Conservation (phyloP, 1,140 invertebrate species). For the Chymomyza costata region DNA sequence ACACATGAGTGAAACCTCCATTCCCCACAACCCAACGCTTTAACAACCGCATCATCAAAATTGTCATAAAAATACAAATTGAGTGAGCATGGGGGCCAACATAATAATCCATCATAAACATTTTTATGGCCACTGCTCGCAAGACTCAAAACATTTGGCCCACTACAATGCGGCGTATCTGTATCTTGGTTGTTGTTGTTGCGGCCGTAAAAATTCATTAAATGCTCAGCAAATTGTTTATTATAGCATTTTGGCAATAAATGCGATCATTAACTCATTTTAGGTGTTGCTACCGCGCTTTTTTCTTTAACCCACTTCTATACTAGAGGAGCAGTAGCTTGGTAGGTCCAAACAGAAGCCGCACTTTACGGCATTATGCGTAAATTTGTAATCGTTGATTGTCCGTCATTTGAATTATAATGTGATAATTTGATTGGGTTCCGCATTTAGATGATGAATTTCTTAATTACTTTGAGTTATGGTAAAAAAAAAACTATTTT, state of each 20-base stretch:
- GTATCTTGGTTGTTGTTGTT: conserved; percentile 14
- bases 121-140: conserved; percentile 66
- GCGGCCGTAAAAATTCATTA: conserved; percentile 70
- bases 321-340: too few relatives aligned
- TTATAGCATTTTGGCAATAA: conserved; percentile 70
- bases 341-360: too few relatives aligned
- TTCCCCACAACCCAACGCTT: neutral
- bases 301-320: conserved; percentile 12
- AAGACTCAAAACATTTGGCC: conserved; percentile 37
- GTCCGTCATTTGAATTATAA: too few relatives aligned
- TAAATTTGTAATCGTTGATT: too few relatives aligned
- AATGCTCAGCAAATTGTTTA: conserved; percentile 72
- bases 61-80: neutral
- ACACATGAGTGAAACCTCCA: conserved; percentile 47
- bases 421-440: too few relatives aligned
- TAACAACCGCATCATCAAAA: neutral
- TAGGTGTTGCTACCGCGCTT: conserved; percentile 66
- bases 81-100: conserved; percentile 21
- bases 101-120: conserved; percentile 74
- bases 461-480: too few relatives aligned
- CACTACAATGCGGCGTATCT: conserved; percentile 19
- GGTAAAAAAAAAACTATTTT: too few relatives aligned
- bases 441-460: too few relatives aligned
- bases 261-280: conserved; percentile 67
- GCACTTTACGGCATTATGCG: too few relatives aligned